phyloP scores from a whole-genome alignment of 2,113 vertebrate genomes.

The Syngnathus floridae region DNA sequence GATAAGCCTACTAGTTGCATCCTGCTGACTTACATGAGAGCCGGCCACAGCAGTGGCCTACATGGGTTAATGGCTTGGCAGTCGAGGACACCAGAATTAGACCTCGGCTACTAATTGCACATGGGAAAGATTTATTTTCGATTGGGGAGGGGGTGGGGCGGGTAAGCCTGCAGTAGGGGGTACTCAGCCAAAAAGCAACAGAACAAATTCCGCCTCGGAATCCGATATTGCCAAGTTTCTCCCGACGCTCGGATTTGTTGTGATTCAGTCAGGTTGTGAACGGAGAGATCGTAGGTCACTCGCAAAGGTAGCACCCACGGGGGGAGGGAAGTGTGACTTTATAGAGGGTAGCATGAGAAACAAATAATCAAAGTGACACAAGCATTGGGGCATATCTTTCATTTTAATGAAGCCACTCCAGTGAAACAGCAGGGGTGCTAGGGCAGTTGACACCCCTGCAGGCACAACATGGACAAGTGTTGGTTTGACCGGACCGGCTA shows the following conservation, averaged over 20 bases:
- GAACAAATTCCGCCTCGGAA: not conserved
- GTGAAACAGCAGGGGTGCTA: not conserved
- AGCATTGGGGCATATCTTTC: constrained; percentile 6
- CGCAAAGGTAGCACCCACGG: not conserved
- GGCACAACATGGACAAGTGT: not conserved
- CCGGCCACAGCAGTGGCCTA: constrained; percentile 12
- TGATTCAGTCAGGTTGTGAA: not conserved
- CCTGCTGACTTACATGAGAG: constrained; percentile 37
- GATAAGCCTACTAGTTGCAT: constrained; percentile 33
- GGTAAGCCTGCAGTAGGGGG: too few relatives aligned
- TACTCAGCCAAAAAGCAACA: constrained; percentile 9
- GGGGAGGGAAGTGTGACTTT: not conserved
- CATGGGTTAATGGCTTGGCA: constrained; percentile 43
- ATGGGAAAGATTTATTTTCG: constrained; percentile 40
- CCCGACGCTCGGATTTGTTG: not conserved
- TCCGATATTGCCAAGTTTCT: not conserved
- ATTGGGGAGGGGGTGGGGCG: constrained; percentile 18
- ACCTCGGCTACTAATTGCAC: constrained; percentile 47
- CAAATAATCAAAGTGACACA: constrained; percentile 9
- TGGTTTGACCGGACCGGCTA: not conserved
- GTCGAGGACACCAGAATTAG: constrained; percentile 48
- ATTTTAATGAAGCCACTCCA: constrained; percentile 11
- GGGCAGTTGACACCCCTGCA: constrained; percentile 6
- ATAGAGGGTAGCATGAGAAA: not conserved
- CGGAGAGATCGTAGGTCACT: not conserved